phyloP scores from a whole-genome alignment of 2,797 vertebrate genomes.

The Sebastes kiyomatsui region DNA sequence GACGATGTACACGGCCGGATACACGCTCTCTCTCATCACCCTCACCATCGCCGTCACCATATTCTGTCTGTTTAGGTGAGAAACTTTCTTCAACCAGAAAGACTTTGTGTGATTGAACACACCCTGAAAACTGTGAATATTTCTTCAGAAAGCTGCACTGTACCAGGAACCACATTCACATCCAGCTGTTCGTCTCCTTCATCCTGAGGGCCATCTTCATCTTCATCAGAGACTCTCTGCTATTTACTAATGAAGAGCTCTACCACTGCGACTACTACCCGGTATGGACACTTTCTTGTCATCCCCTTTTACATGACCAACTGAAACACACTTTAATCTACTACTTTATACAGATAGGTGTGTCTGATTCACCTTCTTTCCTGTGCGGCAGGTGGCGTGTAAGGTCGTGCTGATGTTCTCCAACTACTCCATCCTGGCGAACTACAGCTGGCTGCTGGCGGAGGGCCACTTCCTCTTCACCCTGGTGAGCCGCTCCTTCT shows the following conservation, averaged over 20 bases:
- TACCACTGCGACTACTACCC: conserved; percentile 86
- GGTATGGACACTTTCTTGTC: conserved; percentile 71
- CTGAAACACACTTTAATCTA: neutral
- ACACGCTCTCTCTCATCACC: conserved; percentile 88
- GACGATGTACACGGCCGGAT: conserved; percentile 91
- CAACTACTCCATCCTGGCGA: conserved; percentile 95
- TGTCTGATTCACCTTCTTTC: neutral
- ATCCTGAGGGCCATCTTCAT: conserved; percentile 91
- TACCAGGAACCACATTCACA: conserved; percentile 95
- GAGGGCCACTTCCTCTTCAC: conserved; percentile 96
- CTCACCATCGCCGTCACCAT: conserved; percentile 86
- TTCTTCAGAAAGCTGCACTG: conserved; percentile 90
- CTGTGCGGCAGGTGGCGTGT: conserved; percentile 84
- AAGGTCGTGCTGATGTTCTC: conserved; percentile 91
- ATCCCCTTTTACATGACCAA: neutral
- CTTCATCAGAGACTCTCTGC: conserved; percentile 90
- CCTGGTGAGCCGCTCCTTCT: conserved; percentile 90
- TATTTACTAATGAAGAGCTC: conserved; percentile 87
- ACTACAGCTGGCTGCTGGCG: conserved; percentile 95
- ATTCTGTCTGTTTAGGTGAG: conserved; percentile 90
- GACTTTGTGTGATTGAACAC: neutral
- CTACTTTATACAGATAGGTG: neutral
- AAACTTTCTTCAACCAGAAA: neutral
- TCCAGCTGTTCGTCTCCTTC: conserved; percentile 95
- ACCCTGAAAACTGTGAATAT: neutral